Conservation (phyloP, 2,113 vertebrate genomes). For the Syngnathus typhle region DNA sequence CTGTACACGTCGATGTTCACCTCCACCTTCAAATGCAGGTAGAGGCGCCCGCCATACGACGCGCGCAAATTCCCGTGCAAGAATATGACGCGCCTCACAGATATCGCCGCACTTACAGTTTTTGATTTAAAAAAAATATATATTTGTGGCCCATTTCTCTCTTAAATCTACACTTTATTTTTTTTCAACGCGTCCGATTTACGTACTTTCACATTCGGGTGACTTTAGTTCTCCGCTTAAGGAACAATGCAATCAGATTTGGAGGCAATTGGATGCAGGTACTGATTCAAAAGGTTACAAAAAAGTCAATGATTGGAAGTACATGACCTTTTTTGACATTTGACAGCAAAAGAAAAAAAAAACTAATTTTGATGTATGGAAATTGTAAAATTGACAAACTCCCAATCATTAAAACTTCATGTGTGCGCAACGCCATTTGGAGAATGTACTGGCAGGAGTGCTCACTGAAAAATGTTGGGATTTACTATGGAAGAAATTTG, state of each 20-base stretch:
- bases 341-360: too few species aligned
- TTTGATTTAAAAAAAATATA: neutral
- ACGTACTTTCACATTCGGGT: too few species aligned
- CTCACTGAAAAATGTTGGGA: slow-evolving; percentile 2
- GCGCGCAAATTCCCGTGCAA: too few species aligned
- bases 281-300: too few species aligned
- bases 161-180: neutral
- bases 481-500: neutral
- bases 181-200: neutral
- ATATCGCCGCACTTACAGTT: neutral
- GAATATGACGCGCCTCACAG: too few species aligned
- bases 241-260: too few species aligned
- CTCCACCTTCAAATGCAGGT: neutral
- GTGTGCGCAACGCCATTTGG: neutral
- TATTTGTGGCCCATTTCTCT: neutral
- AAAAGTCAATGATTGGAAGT: too few species aligned
- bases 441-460: neutral
- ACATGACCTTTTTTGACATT: too few species aligned
- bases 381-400: slow-evolving; percentile 1
- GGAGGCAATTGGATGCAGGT: too few species aligned
- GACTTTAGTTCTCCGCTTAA: too few species aligned
- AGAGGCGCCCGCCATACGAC: neutral
- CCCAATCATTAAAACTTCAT: slow-evolving; percentile 21
- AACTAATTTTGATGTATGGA: neutral
- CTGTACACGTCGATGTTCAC: slow-evolving; percentile 6